phyloP scores from a whole-genome alignment of 2,888 invertebrate species.

The Boloria selene region DNA sequence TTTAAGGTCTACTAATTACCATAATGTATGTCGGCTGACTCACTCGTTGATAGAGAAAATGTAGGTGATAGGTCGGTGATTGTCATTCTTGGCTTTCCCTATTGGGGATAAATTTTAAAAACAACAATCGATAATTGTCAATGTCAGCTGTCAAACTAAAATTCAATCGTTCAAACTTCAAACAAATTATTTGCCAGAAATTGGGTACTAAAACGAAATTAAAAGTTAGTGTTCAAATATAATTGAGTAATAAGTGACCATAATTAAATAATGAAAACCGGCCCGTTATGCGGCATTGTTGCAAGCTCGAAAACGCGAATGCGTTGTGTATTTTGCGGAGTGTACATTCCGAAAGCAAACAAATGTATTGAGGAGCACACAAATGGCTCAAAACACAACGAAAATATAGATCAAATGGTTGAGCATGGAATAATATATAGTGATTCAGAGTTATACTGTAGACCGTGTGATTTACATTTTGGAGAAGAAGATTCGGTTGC shows the following conservation, averaged over 20 bases:
- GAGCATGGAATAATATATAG: conserved; percentile 57
- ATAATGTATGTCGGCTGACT: too few relatives aligned
- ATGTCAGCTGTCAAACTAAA: conserved; percentile 36
- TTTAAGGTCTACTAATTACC: too few relatives aligned
- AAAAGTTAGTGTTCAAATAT: conserved; percentile 31
- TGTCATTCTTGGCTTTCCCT: too few relatives aligned
- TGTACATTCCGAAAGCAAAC: conserved; percentile 62
- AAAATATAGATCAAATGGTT: conserved; percentile 58
- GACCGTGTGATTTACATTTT: conserved; percentile 55
- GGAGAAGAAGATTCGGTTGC: conserved; percentile 55
- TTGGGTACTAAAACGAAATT: conserved; percentile 40
- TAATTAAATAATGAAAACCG: conserved; percentile 58
- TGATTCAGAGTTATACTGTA: conserved; percentile 55
- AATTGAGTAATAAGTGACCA: background rate
- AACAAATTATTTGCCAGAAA: conserved; percentile 34
- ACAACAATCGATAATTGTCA: conserved; percentile 16
- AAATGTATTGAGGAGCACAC: conserved; percentile 68
- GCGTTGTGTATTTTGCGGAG: conserved; percentile 65
- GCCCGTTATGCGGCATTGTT: conserved; percentile 57
- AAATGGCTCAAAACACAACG: conserved; percentile 63
- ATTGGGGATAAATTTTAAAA: too few relatives aligned
- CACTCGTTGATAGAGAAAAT: too few relatives aligned
- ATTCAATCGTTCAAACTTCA: conserved; percentile 31
- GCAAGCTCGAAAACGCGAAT: conserved; percentile 62
- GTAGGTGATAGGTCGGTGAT: too few relatives aligned